Conservation (phyloP, 1,140 invertebrate species). For the Hylyphantes graminicola region DNA sequence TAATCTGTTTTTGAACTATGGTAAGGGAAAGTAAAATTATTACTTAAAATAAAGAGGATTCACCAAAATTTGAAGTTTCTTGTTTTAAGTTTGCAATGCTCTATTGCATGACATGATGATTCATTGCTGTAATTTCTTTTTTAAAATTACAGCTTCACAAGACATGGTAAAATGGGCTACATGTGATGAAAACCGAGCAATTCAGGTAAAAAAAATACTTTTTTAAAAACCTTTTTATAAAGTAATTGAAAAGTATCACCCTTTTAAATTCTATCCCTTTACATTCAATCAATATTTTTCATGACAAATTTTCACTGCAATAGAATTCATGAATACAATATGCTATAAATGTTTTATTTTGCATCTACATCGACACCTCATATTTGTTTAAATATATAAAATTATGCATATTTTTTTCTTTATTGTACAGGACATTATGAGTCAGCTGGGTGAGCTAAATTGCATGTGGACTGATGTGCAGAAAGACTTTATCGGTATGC, state of each 20-base stretch:
- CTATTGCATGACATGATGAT: too few relatives aligned
- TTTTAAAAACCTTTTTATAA: background rate
- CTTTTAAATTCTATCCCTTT: background rate
- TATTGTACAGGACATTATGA: constrained; percentile 69
- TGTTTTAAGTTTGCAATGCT: too few relatives aligned
- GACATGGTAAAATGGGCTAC: constrained; percentile 72
- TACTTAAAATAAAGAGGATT: background rate
- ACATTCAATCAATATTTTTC: background rate
- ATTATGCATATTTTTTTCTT: background rate
- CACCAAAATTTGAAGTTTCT: too few relatives aligned
- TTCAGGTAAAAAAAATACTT: constrained; percentile 66
- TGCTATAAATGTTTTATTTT: background rate
- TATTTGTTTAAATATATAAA: background rate
- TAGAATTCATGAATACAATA: background rate
- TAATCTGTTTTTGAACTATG: too few relatives aligned
- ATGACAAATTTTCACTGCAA: background rate
- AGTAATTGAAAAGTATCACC: background rate
- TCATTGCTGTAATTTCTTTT: too few relatives aligned
- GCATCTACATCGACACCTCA: background rate
- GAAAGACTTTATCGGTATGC: constrained; percentile 69
- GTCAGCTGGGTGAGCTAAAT: constrained; percentile 70
- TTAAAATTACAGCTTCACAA: constrained; percentile 68
- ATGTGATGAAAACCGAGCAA: constrained; percentile 71
- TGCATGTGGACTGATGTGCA: constrained; percentile 72
- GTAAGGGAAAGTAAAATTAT: too few relatives aligned